Percentiles rank a stretch among this genome's conserved stretches.
Conservation (phyloP, 2,888 invertebrate species). For the Tenthredo distinguenda region DNA sequence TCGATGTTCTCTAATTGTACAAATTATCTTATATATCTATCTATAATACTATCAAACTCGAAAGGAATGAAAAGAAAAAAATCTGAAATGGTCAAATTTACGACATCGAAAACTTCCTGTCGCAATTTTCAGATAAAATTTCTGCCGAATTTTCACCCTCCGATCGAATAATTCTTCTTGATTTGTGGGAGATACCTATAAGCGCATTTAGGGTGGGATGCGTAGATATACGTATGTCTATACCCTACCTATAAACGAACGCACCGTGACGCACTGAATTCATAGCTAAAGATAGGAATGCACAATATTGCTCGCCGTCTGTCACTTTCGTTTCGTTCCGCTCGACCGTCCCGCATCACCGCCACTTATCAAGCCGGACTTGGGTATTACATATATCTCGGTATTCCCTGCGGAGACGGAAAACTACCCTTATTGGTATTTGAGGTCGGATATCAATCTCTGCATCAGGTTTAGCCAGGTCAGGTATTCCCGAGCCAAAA, state of each 20-base stretch:
- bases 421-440: conserved; percentile 73
- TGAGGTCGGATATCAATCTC: conserved; percentile 75
- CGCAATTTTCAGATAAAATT: not conserved
- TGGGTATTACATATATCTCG: conserved; percentile 33
- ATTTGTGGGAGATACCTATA: conserved; percentile 19
- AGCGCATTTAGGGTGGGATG: not conserved
- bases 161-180: conserved; percentile 2
- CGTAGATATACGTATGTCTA: not conserved
- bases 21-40: too few species aligned
- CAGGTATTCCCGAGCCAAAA: not conserved
- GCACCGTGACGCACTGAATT: conserved; percentile 53
- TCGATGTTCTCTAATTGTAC: too few species aligned
- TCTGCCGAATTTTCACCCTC: not conserved
- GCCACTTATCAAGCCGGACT: conserved; percentile 45
- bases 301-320: conserved; percentile 55
- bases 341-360: conserved; percentile 25
- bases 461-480: not conserved
- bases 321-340: conserved; percentile 55
- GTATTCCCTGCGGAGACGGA: conserved; percentile 66
- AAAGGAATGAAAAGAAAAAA: not conserved
- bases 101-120: not conserved
- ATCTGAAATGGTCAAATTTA: not conserved
- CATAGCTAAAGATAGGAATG: conserved; percentile 54
- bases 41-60: too few species aligned
- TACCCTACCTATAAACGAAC: not conserved